phyloP scores from a whole-genome alignment of 2,113 vertebrate genomes.

The Condylura cristata region DNA sequence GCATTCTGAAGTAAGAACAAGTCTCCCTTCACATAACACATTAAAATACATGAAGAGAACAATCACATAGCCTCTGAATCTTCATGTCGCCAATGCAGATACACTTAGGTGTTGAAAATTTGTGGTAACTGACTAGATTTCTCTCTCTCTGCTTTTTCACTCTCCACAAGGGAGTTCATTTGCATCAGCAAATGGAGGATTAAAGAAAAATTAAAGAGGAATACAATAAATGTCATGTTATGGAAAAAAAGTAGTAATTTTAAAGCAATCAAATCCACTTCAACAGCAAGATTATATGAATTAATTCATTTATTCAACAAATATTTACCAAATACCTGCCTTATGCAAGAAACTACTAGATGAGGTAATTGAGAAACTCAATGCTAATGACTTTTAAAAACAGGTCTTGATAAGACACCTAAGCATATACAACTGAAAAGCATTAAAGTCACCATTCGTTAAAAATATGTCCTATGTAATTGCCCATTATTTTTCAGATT shows the following conservation, averaged over 20 bases:
- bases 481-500: neutral
- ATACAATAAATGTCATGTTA: neutral
- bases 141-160: neutral
- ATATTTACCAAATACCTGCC: neutral
- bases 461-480: slow-evolving; percentile 7
- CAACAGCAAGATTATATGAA: neutral
- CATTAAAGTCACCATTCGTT: neutral
- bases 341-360: neutral
- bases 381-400: neutral
- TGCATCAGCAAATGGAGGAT: neutral
- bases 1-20: neutral
- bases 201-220: slow-evolving; percentile 37
- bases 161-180: neutral
- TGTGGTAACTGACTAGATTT: neutral
- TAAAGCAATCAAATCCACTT: slow-evolving; percentile 45
- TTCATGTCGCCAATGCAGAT: neutral
- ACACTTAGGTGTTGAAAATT: neutral
- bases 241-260: slow-evolving; percentile 26
- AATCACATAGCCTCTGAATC: neutral
- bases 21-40: neutral
- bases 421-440: neutral
- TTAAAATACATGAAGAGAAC: neutral
- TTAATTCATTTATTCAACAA: slow-evolving; percentile 15
- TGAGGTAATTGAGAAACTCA: neutral
- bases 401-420: neutral